Evolutionary conservation across 2,113 vertebrate species (phyloP), one percentile per base, ranked within the genome.

Genomic region (Stictonetta naevosa): DNA sequence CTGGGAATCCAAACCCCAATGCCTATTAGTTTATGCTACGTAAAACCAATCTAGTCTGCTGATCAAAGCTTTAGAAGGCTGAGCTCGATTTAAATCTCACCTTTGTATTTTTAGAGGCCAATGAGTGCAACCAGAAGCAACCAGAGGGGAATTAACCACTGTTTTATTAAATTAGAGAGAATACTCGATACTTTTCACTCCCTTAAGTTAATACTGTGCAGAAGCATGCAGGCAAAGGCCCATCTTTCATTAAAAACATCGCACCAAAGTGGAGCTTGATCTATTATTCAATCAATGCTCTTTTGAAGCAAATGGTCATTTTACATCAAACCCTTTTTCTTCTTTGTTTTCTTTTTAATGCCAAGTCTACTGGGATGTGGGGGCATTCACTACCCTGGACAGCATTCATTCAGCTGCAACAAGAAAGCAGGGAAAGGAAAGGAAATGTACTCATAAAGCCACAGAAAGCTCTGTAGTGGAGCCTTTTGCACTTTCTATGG

Each of bases 221-320:
- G 76, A 88, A 91, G 16, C 38, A 69, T 46, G 56, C 28, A 50
- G 69, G 85, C 36, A 94, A 95, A 96, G 44, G 56, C 13, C 2
- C 36, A 79, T 82, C 40, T 76, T 90, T 96, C 79, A 74, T 92
- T 93, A 96, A 94, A 96, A 83, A 66, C 59, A 50, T 34, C 4
- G 2, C 92, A 86, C 93, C 60, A 69, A 94, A 95, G 93, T 58
- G 52, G 82, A 68, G 75, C 77, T 95, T 97, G 87, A 96, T 97
- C 91, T 96, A 93, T 97, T 97, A 96, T 97, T 97, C 92, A 96
- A 19, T 64, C 71, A 58, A 68, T 90, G 81, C 8, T 94, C 83
- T 92, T 91, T 90, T 96, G 88, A 96, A 96, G 94, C 48, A 96
- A 97, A 94, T 77, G 94, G 92, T 90, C 86, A 95, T 92, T 97